Evolutionary conservation across 1,140 invertebrate species (phyloP).

Genomic region (Alviniconcha marisindica): DNA sequence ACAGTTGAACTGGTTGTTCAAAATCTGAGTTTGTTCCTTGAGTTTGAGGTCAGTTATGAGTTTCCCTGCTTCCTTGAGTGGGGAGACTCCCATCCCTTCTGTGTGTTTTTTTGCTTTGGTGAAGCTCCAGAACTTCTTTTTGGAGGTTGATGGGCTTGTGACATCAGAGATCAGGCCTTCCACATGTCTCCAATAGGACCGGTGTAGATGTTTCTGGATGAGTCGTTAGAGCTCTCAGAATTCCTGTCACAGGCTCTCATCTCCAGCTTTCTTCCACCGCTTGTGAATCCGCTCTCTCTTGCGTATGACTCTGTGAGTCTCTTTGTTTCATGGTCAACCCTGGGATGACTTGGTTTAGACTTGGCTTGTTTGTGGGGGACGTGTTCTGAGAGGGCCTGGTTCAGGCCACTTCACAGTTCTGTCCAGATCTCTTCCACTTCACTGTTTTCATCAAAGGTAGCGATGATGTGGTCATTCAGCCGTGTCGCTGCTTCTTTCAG

Average conservation of each 20-base stretch:
- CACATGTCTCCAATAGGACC: not conserved
- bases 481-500: too few species aligned
- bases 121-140: not conserved
- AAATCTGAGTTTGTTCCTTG: not conserved
- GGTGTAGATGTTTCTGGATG: not conserved
- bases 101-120: not conserved
- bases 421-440: too few species aligned
- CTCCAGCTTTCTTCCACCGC: not conserved
- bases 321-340: not conserved
- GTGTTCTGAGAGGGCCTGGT: too few species aligned
- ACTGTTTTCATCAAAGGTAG: too few species aligned
- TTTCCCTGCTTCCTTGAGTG: not conserved
- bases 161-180: not conserved
- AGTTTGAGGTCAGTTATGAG: not conserved
- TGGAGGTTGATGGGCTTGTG: not conserved
- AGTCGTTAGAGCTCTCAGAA: not conserved
- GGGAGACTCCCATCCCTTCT: too few species aligned
- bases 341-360: not conserved
- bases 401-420: too few species aligned
- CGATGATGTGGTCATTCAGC: too few species aligned
- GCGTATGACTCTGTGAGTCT: not conserved
- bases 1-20: not conserved
- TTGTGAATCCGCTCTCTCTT: not conserved
- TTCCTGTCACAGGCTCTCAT: not conserved
- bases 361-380: not conserved